Base-by-base conservation (phyloP, 2,797 vertebrate genomes). In the Scolopax rusticola region DNA sequence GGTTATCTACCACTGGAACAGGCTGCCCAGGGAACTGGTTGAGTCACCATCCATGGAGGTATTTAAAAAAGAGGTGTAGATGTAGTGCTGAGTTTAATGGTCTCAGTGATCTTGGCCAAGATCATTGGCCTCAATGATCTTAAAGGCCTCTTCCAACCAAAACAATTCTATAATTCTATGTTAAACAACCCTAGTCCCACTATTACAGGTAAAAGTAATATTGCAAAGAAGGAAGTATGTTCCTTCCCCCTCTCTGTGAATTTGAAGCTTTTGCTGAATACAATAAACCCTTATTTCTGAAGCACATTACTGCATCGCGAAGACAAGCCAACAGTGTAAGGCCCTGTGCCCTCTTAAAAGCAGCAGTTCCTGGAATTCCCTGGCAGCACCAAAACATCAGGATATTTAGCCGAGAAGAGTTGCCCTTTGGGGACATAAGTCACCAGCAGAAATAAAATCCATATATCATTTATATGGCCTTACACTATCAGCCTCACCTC, bases 341-440 rank as follows among this genome's bases (percentile, higher is more conserved):
- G 65, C 79, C 57, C 24, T 0, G 0, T 75, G 91, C 38, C 79
- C 68, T 81, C 57, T 84, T 93, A 92, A 94, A 94, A 96, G 91
- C 84, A 90, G 80, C 50, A 79, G 74, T 96, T 95, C 96, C 95
- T 93, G 96, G 92, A 97, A 96, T 67, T 94, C 69, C 54, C 83
- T 96, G 96, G 95, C 94, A 96, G 82, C 51, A 81, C 84, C 76
- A 65, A 69, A 89, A 32, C 76, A 75, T 73, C n/a, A 32, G 50
- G 24, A 12, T 18, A 85, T 10, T 6, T 38, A 75, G 75, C 61
- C 33, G 51, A 6, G 50, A 74, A 73, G 61, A 89, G 50, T 11
- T 59, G 54, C 12, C 65, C 84, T 75, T 59, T 59, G 76, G 89
- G 65, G 67, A 94, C 73, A 43, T 12, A 75, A 75, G 57, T n/a